Evolutionary conservation across 2,113 vertebrate genomes (phyloP).

Genomic region (Oenanthe oenanthe): DNA sequence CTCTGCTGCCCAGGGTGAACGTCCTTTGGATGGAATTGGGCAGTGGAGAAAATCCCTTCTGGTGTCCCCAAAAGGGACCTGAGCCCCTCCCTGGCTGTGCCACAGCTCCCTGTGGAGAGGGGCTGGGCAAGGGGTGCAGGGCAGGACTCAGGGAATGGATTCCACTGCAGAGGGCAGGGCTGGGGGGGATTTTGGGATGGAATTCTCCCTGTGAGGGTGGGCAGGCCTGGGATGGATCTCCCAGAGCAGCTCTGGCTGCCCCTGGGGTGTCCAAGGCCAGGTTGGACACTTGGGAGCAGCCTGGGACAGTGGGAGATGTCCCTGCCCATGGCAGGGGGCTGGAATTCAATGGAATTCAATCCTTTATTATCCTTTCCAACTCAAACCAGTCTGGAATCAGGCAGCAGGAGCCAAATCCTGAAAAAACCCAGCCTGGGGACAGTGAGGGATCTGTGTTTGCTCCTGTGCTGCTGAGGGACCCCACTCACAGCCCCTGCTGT

Average conservation of each 20-base stretch:
- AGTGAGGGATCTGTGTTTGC: not conserved
- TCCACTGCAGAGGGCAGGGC: not conserved
- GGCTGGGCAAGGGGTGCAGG: not conserved
- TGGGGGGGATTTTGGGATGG: not conserved
- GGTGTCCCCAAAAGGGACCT: not conserved
- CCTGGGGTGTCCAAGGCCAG: not conserved
- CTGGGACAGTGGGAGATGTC: not conserved
- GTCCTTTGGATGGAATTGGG: not conserved
- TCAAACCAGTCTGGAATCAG: not conserved
- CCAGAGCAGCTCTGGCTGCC: not conserved
- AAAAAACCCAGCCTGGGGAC: not conserved
- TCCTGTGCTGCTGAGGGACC: not conserved
- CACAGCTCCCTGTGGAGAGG: not conserved
- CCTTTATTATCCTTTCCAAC: not conserved
- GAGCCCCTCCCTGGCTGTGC: accelerated
- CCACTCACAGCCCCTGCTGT: not conserved
- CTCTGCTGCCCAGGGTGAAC: not conserved
- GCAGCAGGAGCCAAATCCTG: not conserved
- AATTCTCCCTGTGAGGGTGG: not conserved
- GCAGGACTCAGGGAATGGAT: not conserved
- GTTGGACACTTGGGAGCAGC: accelerated
- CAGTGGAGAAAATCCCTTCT: not conserved
- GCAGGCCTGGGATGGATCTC: not conserved
- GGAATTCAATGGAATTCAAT: not conserved
- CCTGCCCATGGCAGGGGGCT: not conserved